Evolutionary conservation across 2,888 invertebrate genomes (phyloP).

Genomic region (Microctonus brassicae): DNA sequence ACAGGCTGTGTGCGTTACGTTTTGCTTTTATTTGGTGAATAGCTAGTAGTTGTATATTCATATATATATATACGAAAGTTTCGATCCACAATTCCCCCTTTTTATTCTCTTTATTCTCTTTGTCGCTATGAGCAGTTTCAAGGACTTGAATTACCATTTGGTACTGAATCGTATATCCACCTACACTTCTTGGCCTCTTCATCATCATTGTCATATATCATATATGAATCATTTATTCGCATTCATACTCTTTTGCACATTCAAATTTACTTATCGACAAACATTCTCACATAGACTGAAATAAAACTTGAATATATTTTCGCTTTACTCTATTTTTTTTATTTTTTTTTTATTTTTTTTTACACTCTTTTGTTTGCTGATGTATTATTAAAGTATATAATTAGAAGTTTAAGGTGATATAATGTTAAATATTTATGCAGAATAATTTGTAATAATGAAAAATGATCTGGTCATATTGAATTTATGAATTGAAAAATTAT

Average conservation of each 20-base stretch:
- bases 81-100: neutral
- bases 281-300: neutral
- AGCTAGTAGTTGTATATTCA: neutral
- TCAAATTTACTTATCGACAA: neutral
- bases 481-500: too few relatives aligned
- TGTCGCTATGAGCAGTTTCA: neutral
- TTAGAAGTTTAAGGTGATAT: too few relatives aligned
- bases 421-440: too few relatives aligned
- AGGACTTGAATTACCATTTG: neutral
- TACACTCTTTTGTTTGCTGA: too few relatives aligned
- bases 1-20: constrained; percentile 2
- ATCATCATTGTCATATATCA: neutral
- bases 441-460: too few relatives aligned
- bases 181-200: neutral
- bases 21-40: constrained; percentile 26
- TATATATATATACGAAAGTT: neutral
- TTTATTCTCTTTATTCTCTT: neutral
- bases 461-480: too few relatives aligned
- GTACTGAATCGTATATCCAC: neutral
- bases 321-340: neutral
- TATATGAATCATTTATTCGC: neutral
- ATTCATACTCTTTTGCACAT: neutral
- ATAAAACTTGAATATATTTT: neutral
- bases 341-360: too few relatives aligned
- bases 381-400: too few relatives aligned